Evolutionary conservation across 2,888 invertebrate species (phyloP).

Genomic region (Cataglyphis livida): DNA sequence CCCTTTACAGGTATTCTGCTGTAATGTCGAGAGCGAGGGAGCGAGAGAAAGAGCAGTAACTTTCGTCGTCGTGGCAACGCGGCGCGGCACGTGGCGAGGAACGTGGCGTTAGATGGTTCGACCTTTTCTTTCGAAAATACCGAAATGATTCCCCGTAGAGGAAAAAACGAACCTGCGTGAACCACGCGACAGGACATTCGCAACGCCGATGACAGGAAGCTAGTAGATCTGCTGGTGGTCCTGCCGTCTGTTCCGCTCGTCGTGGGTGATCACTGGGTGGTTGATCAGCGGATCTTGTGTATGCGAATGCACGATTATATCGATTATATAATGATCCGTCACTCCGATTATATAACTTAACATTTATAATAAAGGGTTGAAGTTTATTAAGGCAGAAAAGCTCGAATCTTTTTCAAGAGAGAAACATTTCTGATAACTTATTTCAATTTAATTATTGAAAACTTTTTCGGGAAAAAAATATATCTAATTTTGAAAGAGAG

Average conservation of each 20-base stretch:
- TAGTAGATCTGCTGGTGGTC: slow-evolving; percentile 24
- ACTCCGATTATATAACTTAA: slow-evolving; percentile 11
- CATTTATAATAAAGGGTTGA: background rate
- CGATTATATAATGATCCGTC: slow-evolving; percentile 2
- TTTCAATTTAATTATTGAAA: background rate
- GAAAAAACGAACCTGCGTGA: slow-evolving; percentile 27
- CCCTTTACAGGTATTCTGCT: background rate
- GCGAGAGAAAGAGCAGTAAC: slow-evolving; percentile 2
- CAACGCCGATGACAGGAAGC: slow-evolving; percentile 65
- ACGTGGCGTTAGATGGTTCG: slow-evolving; percentile 28
- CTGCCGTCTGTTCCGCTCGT: background rate
- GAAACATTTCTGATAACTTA: background rate
- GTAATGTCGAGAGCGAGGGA: background rate
- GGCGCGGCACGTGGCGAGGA: slow-evolving; percentile 60
- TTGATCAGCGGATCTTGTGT: background rate
- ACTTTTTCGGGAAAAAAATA: background rate
- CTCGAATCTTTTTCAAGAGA: background rate
- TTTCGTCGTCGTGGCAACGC: slow-evolving; percentile 76
- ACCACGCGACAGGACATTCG: slow-evolving; percentile 79
- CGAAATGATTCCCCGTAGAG: slow-evolving; percentile 8
- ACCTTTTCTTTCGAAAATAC: slow-evolving; percentile 46
- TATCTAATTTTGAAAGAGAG: background rate
- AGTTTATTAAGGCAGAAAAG: background rate
- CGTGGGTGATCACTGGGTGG: background rate
- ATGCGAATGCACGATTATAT: background rate